Base-by-base conservation (phyloP, 2,888 invertebrate genomes). In the Linnaemya tessellans region DNA sequence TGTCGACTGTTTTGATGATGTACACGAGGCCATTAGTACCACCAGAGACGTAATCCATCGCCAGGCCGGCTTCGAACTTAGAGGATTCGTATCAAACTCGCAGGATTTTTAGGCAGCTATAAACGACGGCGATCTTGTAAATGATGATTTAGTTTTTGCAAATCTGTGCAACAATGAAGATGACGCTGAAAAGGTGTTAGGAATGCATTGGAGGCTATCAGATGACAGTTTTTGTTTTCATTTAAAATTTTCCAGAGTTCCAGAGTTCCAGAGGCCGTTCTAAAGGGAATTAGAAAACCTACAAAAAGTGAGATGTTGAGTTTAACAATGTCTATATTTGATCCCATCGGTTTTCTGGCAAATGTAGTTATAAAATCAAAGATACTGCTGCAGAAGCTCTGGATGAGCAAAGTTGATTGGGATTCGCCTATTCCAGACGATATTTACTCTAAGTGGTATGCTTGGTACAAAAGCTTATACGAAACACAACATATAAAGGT, bases 221-320 rank as follows among this genome's bases (percentile, higher is more conserved):
- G n/a, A n/a, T n/a, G n/a, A n/a, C n/a, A n/a, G n/a, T 65, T n/a
- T 46, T 43, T 65, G 65, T 20, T 73, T 56, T 41, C 43, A 30
- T 30, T 56, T 74, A 38, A 80, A 67, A 41, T 65, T 80, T n/a
- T 8, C 38, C 9, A 71, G 49, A 56, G 58, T 80, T 8, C 54
- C 56, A 18, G 35, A 64, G 58, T 18, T 41, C 3, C n/a, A n/a
- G n/a, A n/a, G n/a, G n/a, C n/a, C n/a, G 65, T 41, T 25, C 25
- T 77, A 20, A 68, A 62, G 18, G 38, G 65, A 25, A n/a, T 3
- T 25, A 15, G 15, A 18, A 46, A 54, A 25, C 77, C 71, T 18
- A 70, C 71, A 3, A 82, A 82, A 54, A 54, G 77, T n/a, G n/a
- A n/a, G n/a, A n/a, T n/a, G n/a, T n/a, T n/a, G n/a, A n/a, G n/a